A percentile compares a stretch with the other conserved stretches of the same genome.
Evolutionary conservation across 2,797 vertebrate species (phyloP).

Genomic region (Bovichtus variegatus): DNA sequence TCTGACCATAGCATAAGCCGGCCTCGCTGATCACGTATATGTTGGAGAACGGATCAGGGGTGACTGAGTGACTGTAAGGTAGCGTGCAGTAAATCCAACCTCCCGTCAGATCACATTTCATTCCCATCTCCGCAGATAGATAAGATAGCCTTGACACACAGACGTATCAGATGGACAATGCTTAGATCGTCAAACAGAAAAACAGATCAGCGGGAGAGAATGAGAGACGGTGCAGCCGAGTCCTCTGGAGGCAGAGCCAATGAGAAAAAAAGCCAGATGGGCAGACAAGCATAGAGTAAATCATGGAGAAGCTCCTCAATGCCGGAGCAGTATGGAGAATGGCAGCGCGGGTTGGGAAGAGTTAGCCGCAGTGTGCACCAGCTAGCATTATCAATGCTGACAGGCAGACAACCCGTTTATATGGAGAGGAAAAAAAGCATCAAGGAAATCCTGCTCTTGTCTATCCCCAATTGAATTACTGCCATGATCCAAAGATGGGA

Average conservation of each 20-base stretch:
- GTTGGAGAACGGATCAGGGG: slow-evolving; percentile 35
- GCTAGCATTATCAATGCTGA: slow-evolving; percentile 80
- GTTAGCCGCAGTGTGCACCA: slow-evolving; percentile 69
- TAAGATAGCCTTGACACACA: slow-evolving; percentile 58
- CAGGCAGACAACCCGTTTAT: slow-evolving; percentile 82
- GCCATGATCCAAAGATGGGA: slow-evolving; percentile 69
- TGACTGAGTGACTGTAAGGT: slow-evolving; percentile 41
- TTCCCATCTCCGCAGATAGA: slow-evolving; percentile 65
- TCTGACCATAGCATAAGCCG: slow-evolving; percentile 45
- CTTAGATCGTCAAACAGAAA: slow-evolving; percentile 75
- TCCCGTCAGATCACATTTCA: slow-evolving; percentile 74
- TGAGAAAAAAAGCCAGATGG: slow-evolving; percentile 58
- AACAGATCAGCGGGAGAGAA: slow-evolving; percentile 69
- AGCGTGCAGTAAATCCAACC: slow-evolving; percentile 57
- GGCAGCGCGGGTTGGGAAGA: slow-evolving; percentile 65
- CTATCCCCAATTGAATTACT: slow-evolving; percentile 82
- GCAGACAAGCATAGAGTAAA: slow-evolving; percentile 74
- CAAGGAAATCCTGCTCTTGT: slow-evolving; percentile 77
- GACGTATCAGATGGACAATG: slow-evolving; percentile 75
- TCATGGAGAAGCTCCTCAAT: slow-evolving; percentile 69
- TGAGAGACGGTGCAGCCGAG: slow-evolving; percentile 52
- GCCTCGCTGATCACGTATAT: slow-evolving; percentile 24
- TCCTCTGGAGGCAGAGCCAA: slow-evolving; percentile 60
- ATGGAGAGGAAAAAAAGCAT: slow-evolving; percentile 63
- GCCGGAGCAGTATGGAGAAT: slow-evolving; percentile 58